phyloP scores from a whole-genome alignment of 1,140 invertebrate genomes.

The Platyscapa corneri region DNA sequence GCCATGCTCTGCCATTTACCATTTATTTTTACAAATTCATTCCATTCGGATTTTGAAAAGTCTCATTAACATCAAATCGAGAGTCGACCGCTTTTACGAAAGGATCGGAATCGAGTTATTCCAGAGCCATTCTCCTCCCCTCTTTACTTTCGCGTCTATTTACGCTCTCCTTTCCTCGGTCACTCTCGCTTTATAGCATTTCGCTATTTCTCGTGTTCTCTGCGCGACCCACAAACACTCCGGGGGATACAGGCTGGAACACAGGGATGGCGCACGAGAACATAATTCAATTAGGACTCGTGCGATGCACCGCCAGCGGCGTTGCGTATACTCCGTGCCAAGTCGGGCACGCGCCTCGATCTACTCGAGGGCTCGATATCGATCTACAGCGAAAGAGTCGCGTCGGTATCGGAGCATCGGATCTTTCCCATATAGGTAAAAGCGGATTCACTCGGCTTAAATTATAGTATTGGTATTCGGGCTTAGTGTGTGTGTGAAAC shows the following conservation, averaged over 20 bases:
- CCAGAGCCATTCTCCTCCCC: background rate
- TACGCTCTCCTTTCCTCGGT: background rate
- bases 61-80: background rate
- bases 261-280: conserved; percentile 13
- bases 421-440: background rate
- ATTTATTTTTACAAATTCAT: background rate
- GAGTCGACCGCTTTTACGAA: background rate
- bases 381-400: background rate
- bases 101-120: background rate
- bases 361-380: conserved; percentile 23
- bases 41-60: background rate
- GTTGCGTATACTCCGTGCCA: conserved; percentile 38
- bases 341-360: conserved; percentile 3
- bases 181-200: background rate
- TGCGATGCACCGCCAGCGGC: background rate
- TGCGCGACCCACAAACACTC: background rate
- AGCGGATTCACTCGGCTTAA: background rate
- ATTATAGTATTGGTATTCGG: background rate
- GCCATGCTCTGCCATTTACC: background rate
- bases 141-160: background rate
- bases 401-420: background rate
- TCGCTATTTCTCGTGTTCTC: background rate
- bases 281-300: conserved; percentile 50
- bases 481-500: background rate
- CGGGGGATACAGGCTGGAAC: background rate